phyloP scores from a whole-genome alignment of 2,888 invertebrate genomes.

The Atrina japonica region DNA sequence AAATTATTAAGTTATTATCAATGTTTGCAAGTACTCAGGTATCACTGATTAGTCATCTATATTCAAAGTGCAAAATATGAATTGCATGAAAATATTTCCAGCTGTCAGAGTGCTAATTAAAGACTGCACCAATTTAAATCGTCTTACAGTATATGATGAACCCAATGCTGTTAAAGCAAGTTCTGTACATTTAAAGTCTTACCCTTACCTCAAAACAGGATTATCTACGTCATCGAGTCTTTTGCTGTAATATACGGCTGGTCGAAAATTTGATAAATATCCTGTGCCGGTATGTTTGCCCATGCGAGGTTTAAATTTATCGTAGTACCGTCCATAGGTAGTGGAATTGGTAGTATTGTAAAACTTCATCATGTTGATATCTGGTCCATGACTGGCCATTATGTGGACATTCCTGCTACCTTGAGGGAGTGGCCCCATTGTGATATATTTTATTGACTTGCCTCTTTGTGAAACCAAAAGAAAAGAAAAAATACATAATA shows the following conservation, averaged over 20 bases:
- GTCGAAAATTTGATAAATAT: constrained; percentile 78
- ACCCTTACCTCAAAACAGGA: constrained; percentile 78
- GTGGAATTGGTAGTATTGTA: constrained; percentile 79
- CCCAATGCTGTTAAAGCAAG: too few species aligned
- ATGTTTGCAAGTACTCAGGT: too few species aligned
- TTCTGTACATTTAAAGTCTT: too few species aligned
- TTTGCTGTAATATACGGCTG: constrained; percentile 78
- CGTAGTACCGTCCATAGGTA: constrained; percentile 76
- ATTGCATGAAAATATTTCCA: too few species aligned
- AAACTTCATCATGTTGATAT: constrained; percentile 80
- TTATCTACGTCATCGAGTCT: constrained; percentile 79
- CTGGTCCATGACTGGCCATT: constrained; percentile 77
- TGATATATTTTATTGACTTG: constrained; percentile 2
- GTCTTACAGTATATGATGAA: too few species aligned
- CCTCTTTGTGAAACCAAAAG: too few species aligned
- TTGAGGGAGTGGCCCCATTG: constrained; percentile 74
- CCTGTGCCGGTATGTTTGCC: constrained; percentile 79
- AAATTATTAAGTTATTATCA: too few species aligned
- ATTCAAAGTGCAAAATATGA: too few species aligned
- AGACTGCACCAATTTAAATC: too few species aligned
- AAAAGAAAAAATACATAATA: too few species aligned
- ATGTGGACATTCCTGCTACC: constrained; percentile 76
- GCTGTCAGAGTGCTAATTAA: too few species aligned
- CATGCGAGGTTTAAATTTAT: constrained; percentile 77
- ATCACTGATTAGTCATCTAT: too few species aligned